phyloP scores from a whole-genome alignment of 2,113 vertebrate genomes.

The Hippocampus guttulatus region DNA sequence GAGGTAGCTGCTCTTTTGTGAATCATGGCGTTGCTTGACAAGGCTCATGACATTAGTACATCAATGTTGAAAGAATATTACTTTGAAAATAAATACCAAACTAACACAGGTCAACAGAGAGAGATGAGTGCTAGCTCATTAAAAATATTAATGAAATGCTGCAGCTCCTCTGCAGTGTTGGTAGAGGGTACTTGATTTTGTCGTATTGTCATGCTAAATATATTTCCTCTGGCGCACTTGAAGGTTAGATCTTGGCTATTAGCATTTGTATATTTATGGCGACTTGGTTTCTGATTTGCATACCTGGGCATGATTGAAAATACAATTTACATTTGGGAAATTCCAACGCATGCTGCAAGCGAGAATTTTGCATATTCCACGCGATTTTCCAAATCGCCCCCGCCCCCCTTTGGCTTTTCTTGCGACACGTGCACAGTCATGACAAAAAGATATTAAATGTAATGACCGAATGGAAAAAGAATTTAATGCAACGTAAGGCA shows the following conservation, averaged over 20 bases:
- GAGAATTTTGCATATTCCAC: neutral
- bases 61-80: conserved; percentile 70
- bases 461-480: neutral
- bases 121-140: conserved; percentile 72
- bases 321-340: conserved; percentile 60
- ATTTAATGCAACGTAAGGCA: neutral
- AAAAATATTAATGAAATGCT: conserved; percentile 75
- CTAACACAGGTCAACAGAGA: conserved; percentile 63
- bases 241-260: conserved; percentile 54
- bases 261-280: conserved; percentile 49
- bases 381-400: neutral
- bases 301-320: conserved; percentile 52
- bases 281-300: conserved; percentile 47
- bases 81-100: conserved; percentile 74
- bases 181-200: conserved; percentile 52
- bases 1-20: conserved; percentile 53
- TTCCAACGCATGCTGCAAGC: conserved; percentile 45
- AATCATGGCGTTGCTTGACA: conserved; percentile 57
- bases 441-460: neutral
- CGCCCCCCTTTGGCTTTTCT: neutral
- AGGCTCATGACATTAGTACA: conserved; percentile 69
- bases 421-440: neutral
- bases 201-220: conserved; percentile 58
- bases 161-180: conserved; percentile 36
- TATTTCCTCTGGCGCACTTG: conserved; percentile 59